These are phyloP conservation scores for Myripristis murdjan DNA, from an alignment of 2,797 vertebrate species.

Conservation along the genomic window DNA sequence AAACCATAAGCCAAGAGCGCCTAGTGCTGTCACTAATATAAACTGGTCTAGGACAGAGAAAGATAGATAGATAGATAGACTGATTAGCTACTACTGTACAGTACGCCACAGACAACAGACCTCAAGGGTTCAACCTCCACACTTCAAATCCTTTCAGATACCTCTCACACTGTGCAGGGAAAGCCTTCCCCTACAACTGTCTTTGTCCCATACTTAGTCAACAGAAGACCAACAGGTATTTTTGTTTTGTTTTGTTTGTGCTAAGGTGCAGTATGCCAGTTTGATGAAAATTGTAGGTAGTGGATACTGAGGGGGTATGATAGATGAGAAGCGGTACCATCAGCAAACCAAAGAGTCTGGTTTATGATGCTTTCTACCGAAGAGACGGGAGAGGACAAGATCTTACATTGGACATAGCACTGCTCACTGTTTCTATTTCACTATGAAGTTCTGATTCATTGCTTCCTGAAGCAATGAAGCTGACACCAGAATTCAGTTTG, in stretches of 20 bases:
- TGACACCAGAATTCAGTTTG: too few species aligned
- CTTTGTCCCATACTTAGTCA: constrained; percentile 26
- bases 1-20: constrained; percentile 80
- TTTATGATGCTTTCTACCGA: too few species aligned
- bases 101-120: constrained; percentile 89
- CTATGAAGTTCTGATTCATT: too few species aligned
- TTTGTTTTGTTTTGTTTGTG: constrained; percentile 67
- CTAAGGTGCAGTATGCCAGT: constrained; percentile 40
- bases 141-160: constrained; percentile 77
- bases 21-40: constrained; percentile 97
- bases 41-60: constrained; percentile 94
- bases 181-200: constrained; percentile 30
- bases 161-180: constrained; percentile 40
- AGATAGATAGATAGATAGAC: constrained; percentile 90
- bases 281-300: constrained; percentile 8
- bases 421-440: too few species aligned
- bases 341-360: too few species aligned
- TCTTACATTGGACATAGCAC: too few species aligned
- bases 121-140: constrained; percentile 81
- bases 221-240: constrained; percentile 25
- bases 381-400: too few species aligned
- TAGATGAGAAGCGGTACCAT: not conserved
- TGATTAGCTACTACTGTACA: constrained; percentile 87
- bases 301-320: not conserved
- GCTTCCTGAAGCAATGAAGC: too few species aligned